These are phyloP conservation scores for Unio pictorum DNA, from an alignment of 2,888 invertebrate species.

Conservation along the genomic window DNA sequence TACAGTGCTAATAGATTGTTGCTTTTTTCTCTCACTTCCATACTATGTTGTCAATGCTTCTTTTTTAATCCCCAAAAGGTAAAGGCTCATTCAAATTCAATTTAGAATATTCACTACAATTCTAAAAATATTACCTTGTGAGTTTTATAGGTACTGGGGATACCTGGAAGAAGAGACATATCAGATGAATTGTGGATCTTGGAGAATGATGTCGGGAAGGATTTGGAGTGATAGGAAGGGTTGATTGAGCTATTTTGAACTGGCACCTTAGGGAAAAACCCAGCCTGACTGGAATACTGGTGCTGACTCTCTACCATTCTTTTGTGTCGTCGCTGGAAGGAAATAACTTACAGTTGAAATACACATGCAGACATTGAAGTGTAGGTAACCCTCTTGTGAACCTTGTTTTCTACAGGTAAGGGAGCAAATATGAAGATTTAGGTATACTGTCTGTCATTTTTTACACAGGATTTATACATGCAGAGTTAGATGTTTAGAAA, in stretches of 20 bases:
- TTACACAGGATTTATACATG: too few species aligned
- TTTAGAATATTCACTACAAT: neutral
- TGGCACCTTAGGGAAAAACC: slow-evolving; percentile 54
- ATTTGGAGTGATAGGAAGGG: slow-evolving; percentile 56
- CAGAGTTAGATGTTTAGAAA: too few species aligned
- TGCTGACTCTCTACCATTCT: slow-evolving; percentile 50
- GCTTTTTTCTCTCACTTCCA: too few species aligned
- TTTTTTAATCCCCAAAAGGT: too few species aligned
- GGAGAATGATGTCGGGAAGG: slow-evolving; percentile 52
- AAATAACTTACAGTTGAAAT: neutral
- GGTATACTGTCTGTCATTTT: too few species aligned
- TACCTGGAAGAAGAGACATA: slow-evolving; percentile 52
- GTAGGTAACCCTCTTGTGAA: too few species aligned
- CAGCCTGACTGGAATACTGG: slow-evolving; percentile 33
- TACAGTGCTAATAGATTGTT: too few species aligned
- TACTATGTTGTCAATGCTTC: too few species aligned
- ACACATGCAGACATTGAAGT: too few species aligned
- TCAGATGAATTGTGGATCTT: slow-evolving; percentile 35
- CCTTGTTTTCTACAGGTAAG: too few species aligned
- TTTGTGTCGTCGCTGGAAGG: slow-evolving; percentile 45
- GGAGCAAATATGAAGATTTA: too few species aligned
- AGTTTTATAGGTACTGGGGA: slow-evolving; percentile 56
- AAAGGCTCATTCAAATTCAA: too few species aligned
- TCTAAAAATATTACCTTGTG: slow-evolving; percentile 48
- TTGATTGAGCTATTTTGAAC: slow-evolving; percentile 57